These are phyloP conservation scores for Ischnus inquisitorius DNA, from an alignment of 2,888 invertebrate genomes.

Conservation along the genomic window DNA sequence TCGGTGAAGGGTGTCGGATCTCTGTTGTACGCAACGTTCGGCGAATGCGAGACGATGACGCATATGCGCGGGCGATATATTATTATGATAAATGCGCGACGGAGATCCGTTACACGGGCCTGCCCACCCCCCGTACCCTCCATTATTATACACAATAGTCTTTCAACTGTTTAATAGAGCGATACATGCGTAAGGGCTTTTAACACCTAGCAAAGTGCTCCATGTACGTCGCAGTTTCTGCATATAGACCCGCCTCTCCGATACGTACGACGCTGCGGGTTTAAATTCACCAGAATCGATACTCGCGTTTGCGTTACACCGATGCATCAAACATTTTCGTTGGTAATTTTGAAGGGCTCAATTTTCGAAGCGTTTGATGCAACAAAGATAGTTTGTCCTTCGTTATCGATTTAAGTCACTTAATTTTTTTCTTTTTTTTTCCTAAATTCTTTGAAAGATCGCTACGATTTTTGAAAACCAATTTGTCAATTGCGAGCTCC, in stretches of 20 bases:
- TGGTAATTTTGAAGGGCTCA: no score
- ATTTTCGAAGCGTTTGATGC: no score
- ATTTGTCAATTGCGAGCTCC: no score
- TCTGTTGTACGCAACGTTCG: constrained; percentile 30
- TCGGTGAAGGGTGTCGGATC: background rate
- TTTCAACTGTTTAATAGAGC: constrained; percentile 77
- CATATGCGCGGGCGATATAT: constrained; percentile 69
- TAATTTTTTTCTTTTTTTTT: no score
- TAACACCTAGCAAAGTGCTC: constrained; percentile 63
- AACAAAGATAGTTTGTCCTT: no score
- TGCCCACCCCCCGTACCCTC: constrained; percentile 68
- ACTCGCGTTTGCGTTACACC: background rate
- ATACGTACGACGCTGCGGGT: background rate
- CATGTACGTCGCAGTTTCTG: constrained; percentile 25
- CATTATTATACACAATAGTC: constrained; percentile 77
- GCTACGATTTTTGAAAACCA: no score
- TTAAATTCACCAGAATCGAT: background rate
- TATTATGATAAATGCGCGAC: constrained; percentile 74
- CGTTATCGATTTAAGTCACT: no score
- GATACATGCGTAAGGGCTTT: constrained; percentile 71
- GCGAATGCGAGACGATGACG: constrained; percentile 61
- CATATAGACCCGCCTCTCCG: constrained; percentile 12
- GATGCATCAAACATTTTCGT: background rate
- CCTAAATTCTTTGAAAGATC: no score
- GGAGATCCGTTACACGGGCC: constrained; percentile 69